Percentiles rank a stretch among this genome's conserved stretches.
Conservation (phyloP, 1,140 invertebrate species). For the Acromyrmex echinatior region DNA sequence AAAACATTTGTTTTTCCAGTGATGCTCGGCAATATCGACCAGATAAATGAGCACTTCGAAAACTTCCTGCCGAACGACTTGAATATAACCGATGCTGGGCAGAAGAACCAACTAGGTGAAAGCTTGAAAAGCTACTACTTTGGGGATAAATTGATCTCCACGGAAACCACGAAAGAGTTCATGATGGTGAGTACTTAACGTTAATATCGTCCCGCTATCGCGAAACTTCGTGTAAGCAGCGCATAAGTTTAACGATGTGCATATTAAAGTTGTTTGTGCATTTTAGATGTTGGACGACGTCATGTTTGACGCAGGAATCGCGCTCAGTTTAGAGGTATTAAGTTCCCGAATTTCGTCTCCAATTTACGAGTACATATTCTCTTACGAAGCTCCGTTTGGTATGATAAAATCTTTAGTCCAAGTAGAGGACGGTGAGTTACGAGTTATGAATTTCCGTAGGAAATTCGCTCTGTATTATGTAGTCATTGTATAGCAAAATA, state of each 20-base stretch:
- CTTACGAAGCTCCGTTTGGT: constrained; percentile 78
- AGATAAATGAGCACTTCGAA: constrained; percentile 88
- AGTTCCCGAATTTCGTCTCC: constrained; percentile 77
- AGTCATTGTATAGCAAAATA: neutral
- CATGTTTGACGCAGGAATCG: constrained; percentile 69
- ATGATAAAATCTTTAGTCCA: constrained; percentile 79
- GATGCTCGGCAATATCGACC: constrained; percentile 69
- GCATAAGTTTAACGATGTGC: constrained; percentile 45
- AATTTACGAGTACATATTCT: constrained; percentile 82
- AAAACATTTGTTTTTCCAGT: constrained; percentile 70
- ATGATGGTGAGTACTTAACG: constrained; percentile 84
- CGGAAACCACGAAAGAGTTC: constrained; percentile 84
- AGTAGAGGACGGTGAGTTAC: constrained; percentile 72
- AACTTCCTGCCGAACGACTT: constrained; percentile 88
- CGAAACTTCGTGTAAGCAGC: constrained; percentile 37
- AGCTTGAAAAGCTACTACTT: constrained; percentile 89
- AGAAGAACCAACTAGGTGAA: constrained; percentile 84
- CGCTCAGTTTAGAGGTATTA: constrained; percentile 77
- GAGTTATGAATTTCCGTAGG: neutral
- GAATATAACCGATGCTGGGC: constrained; percentile 84
- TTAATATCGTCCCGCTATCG: constrained; percentile 36
- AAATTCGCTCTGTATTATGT: neutral
- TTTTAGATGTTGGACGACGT: constrained; percentile 80
- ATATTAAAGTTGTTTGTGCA: constrained; percentile 37
- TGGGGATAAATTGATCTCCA: constrained; percentile 84